These are phyloP conservation scores for Tetrax tetrax DNA, from an alignment of 2,113 vertebrate genomes.

Conservation along the genomic window DNA sequence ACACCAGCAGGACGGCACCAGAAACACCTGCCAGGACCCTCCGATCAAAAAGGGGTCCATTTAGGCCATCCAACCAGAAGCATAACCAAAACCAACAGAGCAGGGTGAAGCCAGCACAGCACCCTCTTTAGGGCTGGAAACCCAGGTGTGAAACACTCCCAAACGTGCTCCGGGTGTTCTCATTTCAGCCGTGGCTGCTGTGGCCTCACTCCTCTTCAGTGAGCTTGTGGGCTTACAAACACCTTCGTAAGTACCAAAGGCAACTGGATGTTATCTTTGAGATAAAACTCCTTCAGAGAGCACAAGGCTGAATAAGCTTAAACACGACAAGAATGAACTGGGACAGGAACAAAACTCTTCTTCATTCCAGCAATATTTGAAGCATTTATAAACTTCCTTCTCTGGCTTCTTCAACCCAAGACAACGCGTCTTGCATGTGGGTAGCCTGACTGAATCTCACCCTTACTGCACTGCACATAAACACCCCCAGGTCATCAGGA, in stretches of 20 bases:
- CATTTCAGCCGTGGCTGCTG: neutral
- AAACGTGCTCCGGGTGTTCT: rapidly evolving
- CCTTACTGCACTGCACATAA: neutral
- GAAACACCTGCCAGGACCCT: neutral
- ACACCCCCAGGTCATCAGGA: neutral
- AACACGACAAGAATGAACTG: neutral
- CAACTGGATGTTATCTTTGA: neutral
- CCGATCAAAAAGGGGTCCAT: neutral
- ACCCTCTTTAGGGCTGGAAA: rapidly evolving
- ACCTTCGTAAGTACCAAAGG: rapidly evolving
- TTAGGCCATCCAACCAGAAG: neutral
- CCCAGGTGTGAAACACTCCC: rapidly evolving
- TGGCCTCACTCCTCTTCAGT: rapidly evolving
- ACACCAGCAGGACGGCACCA: rapidly evolving
- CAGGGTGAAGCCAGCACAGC: neutral
- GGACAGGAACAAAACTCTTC: neutral
- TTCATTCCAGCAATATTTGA: neutral
- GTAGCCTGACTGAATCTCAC: neutral
- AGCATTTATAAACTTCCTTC: neutral
- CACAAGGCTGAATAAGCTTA: neutral
- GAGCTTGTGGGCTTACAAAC: neutral
- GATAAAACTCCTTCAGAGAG: neutral
- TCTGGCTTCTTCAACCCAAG: neutral
- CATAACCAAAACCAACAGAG: neutral
- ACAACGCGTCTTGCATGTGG: neutral